Evolutionary conservation across 2,888 invertebrate species (phyloP), one percentile per base, ranked within the genome.

Genomic region (Charanyca ferruginea): DNA sequence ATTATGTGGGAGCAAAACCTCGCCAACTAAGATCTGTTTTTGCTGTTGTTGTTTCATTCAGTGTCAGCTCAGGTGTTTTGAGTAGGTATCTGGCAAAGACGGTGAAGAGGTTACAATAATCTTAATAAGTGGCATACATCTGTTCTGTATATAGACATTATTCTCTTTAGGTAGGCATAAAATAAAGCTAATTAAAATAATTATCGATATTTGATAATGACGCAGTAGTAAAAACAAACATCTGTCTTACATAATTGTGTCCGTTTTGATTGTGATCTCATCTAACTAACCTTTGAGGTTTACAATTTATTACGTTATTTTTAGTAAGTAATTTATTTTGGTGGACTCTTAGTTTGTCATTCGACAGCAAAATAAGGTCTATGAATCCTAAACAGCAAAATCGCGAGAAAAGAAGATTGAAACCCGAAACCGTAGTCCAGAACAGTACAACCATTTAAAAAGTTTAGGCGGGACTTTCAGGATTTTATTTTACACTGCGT

Each of bases 401-500:
- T 28, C 9, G 18, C 20, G 2, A 45, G 22, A 51, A 0, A 45
- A 28, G 16, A 7, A 49, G 9, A 25, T 18, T 61, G 23, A 47
- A 41, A 45, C 11, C 3, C 2, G 18, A 54, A 58, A 61, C 35
- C 35, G n/a, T 20, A 48, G 3, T 54, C 54, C 20, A 58, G 48
- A 74, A 48, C 47, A 48, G 63, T 42, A 53, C 28, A 55, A 61
- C 48, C 52, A 66, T 74, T 75, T 69, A 64, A 79, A 78, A 79
- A 75, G 70, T 77, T 72, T 63, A 68, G 65, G 67, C 63, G 79
- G 70, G 71, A 72, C 66, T 69, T 75, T 73, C 62, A 58, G 79
- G 69, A 78, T 84, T 88, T 86, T 83, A 85, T 86, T 85, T 85
- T 81, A 80, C 79, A 81, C 76, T 78, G 78, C 80, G 79, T 79